A percentile compares a stretch with the other conserved stretches of the same genome.
These are phyloP conservation scores for Aphelenchoides besseyi DNA, from an alignment of 1,140 invertebrate species.

Conservation along the genomic window DNA sequence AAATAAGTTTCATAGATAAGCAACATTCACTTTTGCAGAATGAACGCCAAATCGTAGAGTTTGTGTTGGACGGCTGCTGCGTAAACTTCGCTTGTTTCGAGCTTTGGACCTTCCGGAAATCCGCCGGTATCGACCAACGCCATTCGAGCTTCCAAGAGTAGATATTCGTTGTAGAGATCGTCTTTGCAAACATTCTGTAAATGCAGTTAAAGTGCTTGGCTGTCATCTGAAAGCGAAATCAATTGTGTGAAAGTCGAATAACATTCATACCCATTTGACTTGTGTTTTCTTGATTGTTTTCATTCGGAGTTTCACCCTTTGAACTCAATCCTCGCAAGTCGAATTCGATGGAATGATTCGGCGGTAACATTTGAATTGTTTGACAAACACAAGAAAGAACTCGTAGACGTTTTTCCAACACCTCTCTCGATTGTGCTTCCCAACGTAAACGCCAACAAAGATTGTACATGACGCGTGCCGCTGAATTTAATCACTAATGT, in stretches of 20 bases:
- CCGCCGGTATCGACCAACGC: constrained; percentile 31
- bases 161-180: constrained; percentile 35
- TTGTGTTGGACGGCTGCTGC: constrained; percentile 40
- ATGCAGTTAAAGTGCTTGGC: not conserved
- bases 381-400: constrained; percentile 31
- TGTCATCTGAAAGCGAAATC: not conserved
- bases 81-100: constrained; percentile 34
- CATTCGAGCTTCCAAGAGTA: constrained; percentile 40
- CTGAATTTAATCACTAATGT: not conserved
- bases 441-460: constrained; percentile 24
- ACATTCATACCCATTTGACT: too few species aligned
- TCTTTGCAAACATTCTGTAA: constrained; percentile 21
- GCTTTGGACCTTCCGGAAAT: constrained; percentile 27
- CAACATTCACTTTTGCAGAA: constrained; percentile 35
- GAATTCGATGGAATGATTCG: constrained; percentile 20
- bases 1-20: too few species aligned
- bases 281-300: too few species aligned
- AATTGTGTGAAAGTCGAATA: not conserved
- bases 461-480: constrained; percentile 25
- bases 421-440: constrained; percentile 36
- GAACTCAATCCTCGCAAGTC: constrained; percentile 3
- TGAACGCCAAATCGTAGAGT: constrained; percentile 45
- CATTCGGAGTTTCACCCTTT: not conserved
- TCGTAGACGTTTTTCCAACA: constrained; percentile 36
- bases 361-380: constrained; percentile 29